Percentiles rank a stretch among this genome's conserved stretches.
Evolutionary conservation across 2,797 vertebrate species (phyloP).

Genomic region (Clarias platycephalus): DNA sequence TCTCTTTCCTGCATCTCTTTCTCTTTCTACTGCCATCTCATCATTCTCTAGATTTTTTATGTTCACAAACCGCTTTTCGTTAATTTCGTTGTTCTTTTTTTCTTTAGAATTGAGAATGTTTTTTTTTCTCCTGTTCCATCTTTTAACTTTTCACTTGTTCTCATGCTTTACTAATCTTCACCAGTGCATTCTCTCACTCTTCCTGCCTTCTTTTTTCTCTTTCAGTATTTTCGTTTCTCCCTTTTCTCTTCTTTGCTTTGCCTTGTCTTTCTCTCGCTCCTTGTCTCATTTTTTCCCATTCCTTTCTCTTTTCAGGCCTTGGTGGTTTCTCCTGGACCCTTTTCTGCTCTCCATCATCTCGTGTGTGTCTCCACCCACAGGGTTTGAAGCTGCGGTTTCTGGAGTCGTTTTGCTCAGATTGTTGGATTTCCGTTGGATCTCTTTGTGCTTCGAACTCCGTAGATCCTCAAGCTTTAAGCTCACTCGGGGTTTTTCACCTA

Average conservation of each 20-base stretch:
- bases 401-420: not conserved
- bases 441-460: not conserved
- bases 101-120: too few relatives aligned
- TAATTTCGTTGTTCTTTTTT: too few relatives aligned
- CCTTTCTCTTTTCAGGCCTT: not conserved
- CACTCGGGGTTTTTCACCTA: not conserved
- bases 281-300: not conserved
- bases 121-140: not conserved
- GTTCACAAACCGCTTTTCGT: too few relatives aligned
- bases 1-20: not conserved
- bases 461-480: not conserved
- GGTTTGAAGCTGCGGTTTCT: not conserved
- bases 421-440: not conserved
- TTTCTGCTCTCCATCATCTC: not conserved
- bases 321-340: not conserved
- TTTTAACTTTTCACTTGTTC: not conserved
- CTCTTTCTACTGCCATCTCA: not conserved
- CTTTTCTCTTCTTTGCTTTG: not conserved
- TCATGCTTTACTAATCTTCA: not conserved
- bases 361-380: not conserved
- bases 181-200: not conserved
- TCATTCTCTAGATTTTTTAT: too few relatives aligned
- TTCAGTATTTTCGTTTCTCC: not conserved
- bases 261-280: not conserved
- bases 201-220: not conserved